Base-by-base conservation (phyloP, 2,797 vertebrate genomes). In the Hephaestus fuliginosus region DNA sequence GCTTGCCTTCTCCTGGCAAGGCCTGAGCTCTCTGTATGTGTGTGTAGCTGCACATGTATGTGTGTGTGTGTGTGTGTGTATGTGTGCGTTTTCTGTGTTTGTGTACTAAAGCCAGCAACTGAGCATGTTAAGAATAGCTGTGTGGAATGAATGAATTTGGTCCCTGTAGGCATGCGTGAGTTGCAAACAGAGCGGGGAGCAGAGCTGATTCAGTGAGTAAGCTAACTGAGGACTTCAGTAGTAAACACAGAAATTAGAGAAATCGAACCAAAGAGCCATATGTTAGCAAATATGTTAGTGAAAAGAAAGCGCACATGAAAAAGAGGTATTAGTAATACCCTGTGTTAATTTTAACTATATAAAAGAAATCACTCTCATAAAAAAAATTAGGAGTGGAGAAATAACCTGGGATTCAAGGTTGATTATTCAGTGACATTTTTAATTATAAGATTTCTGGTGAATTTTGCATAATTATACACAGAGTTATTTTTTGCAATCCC, bases 81-180 rank as follows among this genome's bases (percentile, higher is more conserved):
- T 69, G 74, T 57, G 55, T 64, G 39, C 30, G 30, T 33, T 33
- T 33, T 33, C 30, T 73, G 74, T 56, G 20, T 68, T 65, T 71
- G 72, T 76, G 67, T 68, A 30, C 65, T 71, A 77, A 81, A 88
- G 71, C 78, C 84, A 85, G 78, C 75, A 77, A 91, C 86, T 82
- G 82, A 88, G 90, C 79, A 84, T 88, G 87, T 90, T 88, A 89
- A 82, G 84, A 88, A 86, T 89, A 82, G 86, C 85, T 89, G 79
- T 83, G 78, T 80, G 89, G 84, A 84, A 76, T 87, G 76, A 90
- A 88, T 88, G 83, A 72, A 76, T 80, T 80, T 43, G 56, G 71
- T 86, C 87, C 86, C 88, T 30, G 72, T 84, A 62, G 87, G 78
- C 52, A 76, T 64, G 75, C 76, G 70, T 85, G 82, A 90, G 66